phyloP scores from a whole-genome alignment of 2,113 vertebrate species.

The Rostratula benghalensis region DNA sequence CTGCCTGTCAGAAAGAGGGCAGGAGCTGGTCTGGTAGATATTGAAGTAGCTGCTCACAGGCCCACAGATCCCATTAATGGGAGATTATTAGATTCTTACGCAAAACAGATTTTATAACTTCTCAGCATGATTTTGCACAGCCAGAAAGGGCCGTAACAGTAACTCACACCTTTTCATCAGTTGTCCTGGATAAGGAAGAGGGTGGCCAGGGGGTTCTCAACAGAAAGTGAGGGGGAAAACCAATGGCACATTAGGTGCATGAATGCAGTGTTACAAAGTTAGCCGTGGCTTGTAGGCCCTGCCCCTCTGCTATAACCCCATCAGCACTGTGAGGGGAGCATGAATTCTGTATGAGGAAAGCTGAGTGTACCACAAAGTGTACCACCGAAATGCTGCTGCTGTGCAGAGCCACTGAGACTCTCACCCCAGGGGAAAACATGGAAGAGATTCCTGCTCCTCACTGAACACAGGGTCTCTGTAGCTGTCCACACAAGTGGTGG shows the following conservation, averaged over 20 bases:
- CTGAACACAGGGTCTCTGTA: background rate
- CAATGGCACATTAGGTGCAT: background rate
- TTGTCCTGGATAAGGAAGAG: background rate
- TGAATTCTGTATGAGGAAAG: background rate
- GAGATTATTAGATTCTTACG: background rate
- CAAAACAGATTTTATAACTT: background rate
- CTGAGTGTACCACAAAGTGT: rapidly evolving
- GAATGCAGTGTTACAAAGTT: background rate
- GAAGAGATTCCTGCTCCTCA: background rate
- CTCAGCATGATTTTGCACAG: background rate
- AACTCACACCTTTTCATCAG: background rate
- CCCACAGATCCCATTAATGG: background rate
- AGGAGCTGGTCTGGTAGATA: background rate
- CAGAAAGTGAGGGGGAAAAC: rapidly evolving
- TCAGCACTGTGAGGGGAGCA: background rate
- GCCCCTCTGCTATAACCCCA: background rate
- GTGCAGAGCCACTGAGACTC: background rate
- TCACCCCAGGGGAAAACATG: background rate
- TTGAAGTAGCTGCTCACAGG: background rate
- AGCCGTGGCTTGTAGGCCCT: background rate
- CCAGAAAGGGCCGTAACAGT: background rate
- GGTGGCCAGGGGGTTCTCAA: background rate
- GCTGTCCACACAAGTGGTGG: background rate
- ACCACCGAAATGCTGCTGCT: background rate
- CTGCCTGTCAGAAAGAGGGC: background rate